Conservation (phyloP, 2,113 vertebrate species). For the Bambusicola thoracicus region DNA sequence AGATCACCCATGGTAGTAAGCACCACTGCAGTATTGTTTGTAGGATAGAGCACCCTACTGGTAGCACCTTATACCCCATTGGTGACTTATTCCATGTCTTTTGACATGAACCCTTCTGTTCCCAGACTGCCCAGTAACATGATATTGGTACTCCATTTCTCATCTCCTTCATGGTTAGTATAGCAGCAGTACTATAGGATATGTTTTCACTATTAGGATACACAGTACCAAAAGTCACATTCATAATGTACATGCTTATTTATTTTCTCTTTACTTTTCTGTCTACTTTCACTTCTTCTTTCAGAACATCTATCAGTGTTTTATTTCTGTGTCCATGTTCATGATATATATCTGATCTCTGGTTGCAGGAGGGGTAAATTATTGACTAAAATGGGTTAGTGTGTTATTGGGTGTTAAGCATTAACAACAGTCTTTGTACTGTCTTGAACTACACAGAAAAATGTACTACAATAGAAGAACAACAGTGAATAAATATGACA, state of each 20-base stretch:
- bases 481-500: constrained; percentile 48
- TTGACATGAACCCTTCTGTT: constrained; percentile 50
- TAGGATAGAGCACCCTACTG: constrained; percentile 11
- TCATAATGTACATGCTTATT: constrained; percentile 29
- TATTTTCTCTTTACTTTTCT: constrained; percentile 16
- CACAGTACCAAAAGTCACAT: neutral
- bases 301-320: neutral
- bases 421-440: constrained; percentile 52
- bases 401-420: constrained; percentile 41
- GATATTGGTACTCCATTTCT: constrained; percentile 46
- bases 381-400: constrained; percentile 46
- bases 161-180: constrained; percentile 17
- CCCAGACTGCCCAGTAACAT: constrained; percentile 16
- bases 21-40: neutral
- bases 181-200: constrained; percentile 25
- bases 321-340: constrained; percentile 12
- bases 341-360: constrained; percentile 37
- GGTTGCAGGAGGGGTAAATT: constrained; percentile 70
- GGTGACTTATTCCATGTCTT: neutral
- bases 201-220: constrained; percentile 15
- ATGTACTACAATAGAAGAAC: constrained; percentile 29
- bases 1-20: neutral
- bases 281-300: neutral
- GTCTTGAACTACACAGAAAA: constrained; percentile 44
- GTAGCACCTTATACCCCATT: neutral